phyloP scores from a whole-genome alignment of 1,140 invertebrate genomes.

The Steinernema khuongi region DNA sequence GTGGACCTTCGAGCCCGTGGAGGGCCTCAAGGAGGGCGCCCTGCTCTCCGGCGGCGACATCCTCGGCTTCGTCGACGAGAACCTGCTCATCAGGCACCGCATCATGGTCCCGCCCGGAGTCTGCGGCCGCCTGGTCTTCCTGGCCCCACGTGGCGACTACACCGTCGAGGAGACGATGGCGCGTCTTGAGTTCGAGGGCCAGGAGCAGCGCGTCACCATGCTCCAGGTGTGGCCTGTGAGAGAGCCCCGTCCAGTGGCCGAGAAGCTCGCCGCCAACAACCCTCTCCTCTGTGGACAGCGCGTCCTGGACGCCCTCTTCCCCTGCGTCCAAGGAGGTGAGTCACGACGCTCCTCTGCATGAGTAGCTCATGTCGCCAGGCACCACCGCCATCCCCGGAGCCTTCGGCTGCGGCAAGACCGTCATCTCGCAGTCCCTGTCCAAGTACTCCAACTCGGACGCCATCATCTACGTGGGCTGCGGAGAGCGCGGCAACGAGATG shows the following conservation, averaged over 20 bases:
- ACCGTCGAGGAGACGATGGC: slow-evolving; percentile 83
- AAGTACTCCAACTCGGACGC: slow-evolving; percentile 99
- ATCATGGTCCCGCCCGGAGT: slow-evolving; percentile 83
- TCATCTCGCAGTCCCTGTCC: slow-evolving; percentile 93
- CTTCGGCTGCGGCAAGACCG: slow-evolving; percentile 95
- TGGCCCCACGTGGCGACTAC: slow-evolving; percentile 86
- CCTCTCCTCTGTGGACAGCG: slow-evolving; percentile 91
- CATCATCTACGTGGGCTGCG: slow-evolving; percentile 95
- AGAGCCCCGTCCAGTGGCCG: slow-evolving; percentile 84
- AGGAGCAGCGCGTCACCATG: slow-evolving; percentile 83
- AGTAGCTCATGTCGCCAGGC: neutral
- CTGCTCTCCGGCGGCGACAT: slow-evolving; percentile 74
- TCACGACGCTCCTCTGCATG: slow-evolving; percentile 75
- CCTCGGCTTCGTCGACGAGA: slow-evolving; percentile 89
- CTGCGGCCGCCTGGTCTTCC: slow-evolving; percentile 86
- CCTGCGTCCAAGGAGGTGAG: slow-evolving; percentile 96
- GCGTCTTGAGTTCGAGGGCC: slow-evolving; percentile 94
- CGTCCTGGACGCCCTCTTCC: slow-evolving; percentile 92
- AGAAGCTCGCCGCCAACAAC: slow-evolving; percentile 94
- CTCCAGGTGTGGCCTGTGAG: slow-evolving; percentile 87
- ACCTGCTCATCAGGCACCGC: slow-evolving; percentile 89
- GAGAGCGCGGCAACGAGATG: slow-evolving; percentile 79
- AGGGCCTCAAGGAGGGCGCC: slow-evolving; percentile 67
- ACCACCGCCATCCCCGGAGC: slow-evolving; percentile 63
- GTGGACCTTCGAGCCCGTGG: slow-evolving; percentile 76